Base-by-base conservation (phyloP, 2,797 vertebrate species). In the Centropyge bicolor region DNA sequence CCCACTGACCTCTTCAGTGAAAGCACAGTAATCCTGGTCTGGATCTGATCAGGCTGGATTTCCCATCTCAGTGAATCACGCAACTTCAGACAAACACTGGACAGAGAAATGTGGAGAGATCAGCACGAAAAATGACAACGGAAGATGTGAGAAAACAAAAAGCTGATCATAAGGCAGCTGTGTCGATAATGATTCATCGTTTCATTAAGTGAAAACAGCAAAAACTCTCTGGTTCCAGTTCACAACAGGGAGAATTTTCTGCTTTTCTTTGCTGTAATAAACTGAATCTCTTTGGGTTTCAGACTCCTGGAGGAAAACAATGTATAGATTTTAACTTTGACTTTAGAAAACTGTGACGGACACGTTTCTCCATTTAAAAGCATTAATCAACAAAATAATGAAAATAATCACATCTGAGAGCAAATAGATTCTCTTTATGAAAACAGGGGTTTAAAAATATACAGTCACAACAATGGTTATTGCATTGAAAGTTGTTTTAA, bases 401-500 rank as follows among this genome's bases (percentile, higher is more conserved):
- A 35, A 48, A 64, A 35, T 17, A 51, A 64, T n/a, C 45, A 14
- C 8, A 35, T 4, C 17, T 36, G 17, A 52, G 17, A 22, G 24
- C 14, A 2, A 41, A 61, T 14, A 45, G 55, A 61, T 61, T 8
- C 49, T 62, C 35, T 76, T 36, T 41, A 38, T 41, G 22, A 81
- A 66, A 16, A 60, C 8, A 63, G 40, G 22, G 20, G 49, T 67
- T 85, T 78, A 72, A 69, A 78, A 90, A 84, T 71, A 87, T 72
- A n/a, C n/a, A 88, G 82, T 86, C 87, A 91, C 84, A 79, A 89
- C 80, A 80, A 31, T 54, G 0, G 36, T n/a, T 27, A 48, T 78
- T 84, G 79, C 77, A 84, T 91, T 93, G 86, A 65, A 85, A 89
- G 64, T 81, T 31, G 74, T 76, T 95, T 92, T 93, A 93, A 91